These are phyloP conservation scores for Onchidella celtica DNA, from an alignment of 2,888 invertebrate genomes.

Conservation along the genomic window DNA sequence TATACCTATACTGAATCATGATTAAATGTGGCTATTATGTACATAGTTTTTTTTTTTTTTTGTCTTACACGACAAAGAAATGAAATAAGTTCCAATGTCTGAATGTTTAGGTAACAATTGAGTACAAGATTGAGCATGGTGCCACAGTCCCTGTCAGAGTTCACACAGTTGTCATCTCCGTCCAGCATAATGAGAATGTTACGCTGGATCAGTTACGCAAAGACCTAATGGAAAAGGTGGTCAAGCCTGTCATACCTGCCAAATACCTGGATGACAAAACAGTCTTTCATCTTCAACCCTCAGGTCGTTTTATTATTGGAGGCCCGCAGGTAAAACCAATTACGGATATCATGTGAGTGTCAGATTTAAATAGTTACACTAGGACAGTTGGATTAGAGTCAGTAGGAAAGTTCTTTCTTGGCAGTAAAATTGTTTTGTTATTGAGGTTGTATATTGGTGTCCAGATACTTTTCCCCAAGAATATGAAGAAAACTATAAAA, in stretches of 20 bases:
- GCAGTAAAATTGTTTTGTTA: too few relatives aligned
- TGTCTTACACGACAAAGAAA: too few relatives aligned
- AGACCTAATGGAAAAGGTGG: conserved; percentile 92
- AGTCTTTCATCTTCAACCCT: conserved; percentile 96
- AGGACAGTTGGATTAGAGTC: too few relatives aligned
- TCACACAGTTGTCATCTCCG: conserved; percentile 97
- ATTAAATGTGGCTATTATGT: too few relatives aligned
- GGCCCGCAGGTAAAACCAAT: conserved; percentile 93
- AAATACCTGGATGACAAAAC: conserved; percentile 94
- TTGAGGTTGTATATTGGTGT: too few relatives aligned
- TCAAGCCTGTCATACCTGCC: conserved; percentile 92
- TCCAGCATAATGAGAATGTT: conserved; percentile 97
- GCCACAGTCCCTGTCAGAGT: conserved; percentile 95
- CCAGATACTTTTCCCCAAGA: too few relatives aligned
- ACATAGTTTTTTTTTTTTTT: conserved; percentile 59
- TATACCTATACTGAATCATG: too few relatives aligned
- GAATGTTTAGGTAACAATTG: conserved; percentile 96
- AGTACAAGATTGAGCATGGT: conserved; percentile 93
- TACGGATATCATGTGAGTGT: too few relatives aligned
- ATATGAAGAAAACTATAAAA: too few relatives aligned
- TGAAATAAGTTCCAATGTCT: too few relatives aligned
- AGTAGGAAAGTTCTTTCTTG: too few relatives aligned
- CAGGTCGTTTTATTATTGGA: conserved; percentile 96
- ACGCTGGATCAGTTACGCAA: conserved; percentile 89
- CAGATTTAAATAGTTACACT: too few relatives aligned